These are phyloP conservation scores for Thymelicus acteon DNA, from an alignment of 2,888 invertebrate species.

Conservation along the genomic window DNA sequence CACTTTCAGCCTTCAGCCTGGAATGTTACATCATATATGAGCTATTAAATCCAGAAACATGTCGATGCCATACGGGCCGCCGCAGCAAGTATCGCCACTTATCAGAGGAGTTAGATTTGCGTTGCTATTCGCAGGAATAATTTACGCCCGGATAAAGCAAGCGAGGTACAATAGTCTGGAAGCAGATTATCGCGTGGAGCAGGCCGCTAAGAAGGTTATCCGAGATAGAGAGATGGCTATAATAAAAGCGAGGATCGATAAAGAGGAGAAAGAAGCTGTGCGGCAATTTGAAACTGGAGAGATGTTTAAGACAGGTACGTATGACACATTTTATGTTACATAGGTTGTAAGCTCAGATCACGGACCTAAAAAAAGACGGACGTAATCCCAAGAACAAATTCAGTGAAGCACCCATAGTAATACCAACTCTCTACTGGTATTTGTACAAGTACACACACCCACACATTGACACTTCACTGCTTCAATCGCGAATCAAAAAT, in stretches of 20 bases:
- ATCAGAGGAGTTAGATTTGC: constrained; percentile 68
- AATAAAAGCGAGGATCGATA: constrained; percentile 60
- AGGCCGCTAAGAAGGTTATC: constrained; percentile 62
- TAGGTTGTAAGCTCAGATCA: too few relatives aligned
- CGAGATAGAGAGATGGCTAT: constrained; percentile 62
- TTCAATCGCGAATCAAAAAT: too few relatives aligned
- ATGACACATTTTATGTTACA: too few relatives aligned
- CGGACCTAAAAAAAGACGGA: too few relatives aligned
- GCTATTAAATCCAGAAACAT: constrained; percentile 44
- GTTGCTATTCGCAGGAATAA: constrained; percentile 66
- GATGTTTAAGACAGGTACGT: constrained; percentile 50
- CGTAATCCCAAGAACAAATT: too few relatives aligned
- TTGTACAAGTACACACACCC: too few relatives aligned
- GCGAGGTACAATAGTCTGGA: constrained; percentile 59
- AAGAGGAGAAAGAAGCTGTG: constrained; percentile 61
- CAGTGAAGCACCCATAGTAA: too few relatives aligned
- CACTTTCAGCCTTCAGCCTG: neutral
- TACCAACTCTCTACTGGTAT: too few relatives aligned
- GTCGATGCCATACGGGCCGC: constrained; percentile 65
- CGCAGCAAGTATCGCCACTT: constrained; percentile 70
- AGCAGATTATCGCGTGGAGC: constrained; percentile 54
- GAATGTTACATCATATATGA: constrained; percentile 23
- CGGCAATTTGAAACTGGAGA: constrained; percentile 65
- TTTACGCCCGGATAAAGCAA: constrained; percentile 67
- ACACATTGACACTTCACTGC: too few relatives aligned